A percentile compares a stretch with the other conserved stretches of the same genome.
phyloP scores from a whole-genome alignment of 2,113 vertebrate genomes.

The Ptilonorhynchus violaceus region DNA sequence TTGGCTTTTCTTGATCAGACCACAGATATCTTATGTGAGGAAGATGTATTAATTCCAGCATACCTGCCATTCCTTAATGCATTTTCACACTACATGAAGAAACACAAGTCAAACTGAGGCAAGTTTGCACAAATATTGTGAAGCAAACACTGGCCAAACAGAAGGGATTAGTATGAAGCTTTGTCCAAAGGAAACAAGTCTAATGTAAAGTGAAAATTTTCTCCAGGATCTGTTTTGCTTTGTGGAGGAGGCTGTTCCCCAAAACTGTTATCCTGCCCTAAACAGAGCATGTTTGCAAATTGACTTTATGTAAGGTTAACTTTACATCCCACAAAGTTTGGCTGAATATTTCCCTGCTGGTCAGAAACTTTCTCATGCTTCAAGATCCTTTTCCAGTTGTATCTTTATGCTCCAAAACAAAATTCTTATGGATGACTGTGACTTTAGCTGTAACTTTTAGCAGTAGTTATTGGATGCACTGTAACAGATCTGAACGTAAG shows the following conservation, averaged over 20 bases:
- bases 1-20: neutral
- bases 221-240: neutral
- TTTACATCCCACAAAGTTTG: fast-evolving
- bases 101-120: neutral
- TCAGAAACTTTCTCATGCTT: neutral
- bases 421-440: neutral
- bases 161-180: neutral
- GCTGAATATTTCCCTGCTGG: neutral
- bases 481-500: neutral
- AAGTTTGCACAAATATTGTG: neutral
- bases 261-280: neutral
- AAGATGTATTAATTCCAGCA: neutral
- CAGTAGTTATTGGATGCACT: neutral
- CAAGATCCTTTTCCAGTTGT: neutral
- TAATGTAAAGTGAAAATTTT: neutral
- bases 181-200: neutral
- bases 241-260: neutral
- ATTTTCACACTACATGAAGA: neutral
- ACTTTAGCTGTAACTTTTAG: neutral
- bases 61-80: neutral
- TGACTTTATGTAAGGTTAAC: neutral
- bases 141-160: neutral
- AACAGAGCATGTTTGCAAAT: neutral
- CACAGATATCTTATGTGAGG: neutral
- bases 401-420: neutral